Evolutionary conservation across 1,140 invertebrate genomes (phyloP).

Genomic region (Eulimnadia texana): DNA sequence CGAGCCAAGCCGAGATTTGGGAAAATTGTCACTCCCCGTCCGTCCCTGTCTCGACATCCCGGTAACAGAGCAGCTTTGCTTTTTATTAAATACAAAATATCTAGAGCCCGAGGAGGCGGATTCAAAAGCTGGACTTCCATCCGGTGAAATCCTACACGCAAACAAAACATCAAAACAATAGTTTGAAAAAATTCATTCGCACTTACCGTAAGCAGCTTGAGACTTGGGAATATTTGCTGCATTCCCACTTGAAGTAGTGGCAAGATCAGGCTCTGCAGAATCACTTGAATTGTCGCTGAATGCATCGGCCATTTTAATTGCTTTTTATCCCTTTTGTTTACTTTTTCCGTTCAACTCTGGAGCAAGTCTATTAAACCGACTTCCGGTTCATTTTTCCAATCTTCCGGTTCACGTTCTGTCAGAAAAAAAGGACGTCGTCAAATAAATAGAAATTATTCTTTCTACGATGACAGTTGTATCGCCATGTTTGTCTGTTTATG

Average conservation of each 20-base stretch:
- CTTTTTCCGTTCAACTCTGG: background rate
- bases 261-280: background rate
- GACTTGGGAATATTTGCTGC: background rate
- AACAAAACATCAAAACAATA: too few species aligned
- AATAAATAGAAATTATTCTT: background rate
- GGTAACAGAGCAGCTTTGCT: background rate
- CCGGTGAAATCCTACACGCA: background rate
- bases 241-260: background rate
- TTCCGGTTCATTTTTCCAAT: background rate
- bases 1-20: background rate
- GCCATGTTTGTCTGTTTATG: background rate
- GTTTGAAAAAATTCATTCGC: background rate
- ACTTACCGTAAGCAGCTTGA: background rate
- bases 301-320: constrained; percentile 5
- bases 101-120: background rate
- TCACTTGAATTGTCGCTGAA: constrained; percentile 12
- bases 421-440: background rate
- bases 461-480: background rate
- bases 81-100: background rate
- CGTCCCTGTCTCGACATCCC: background rate
- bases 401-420: background rate
- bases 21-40: background rate
- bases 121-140: background rate
- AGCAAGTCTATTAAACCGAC: background rate
- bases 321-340: background rate